These are phyloP conservation scores for Chaitophorus viminalis DNA, from an alignment of 2,888 invertebrate species.

Conservation along the genomic window DNA sequence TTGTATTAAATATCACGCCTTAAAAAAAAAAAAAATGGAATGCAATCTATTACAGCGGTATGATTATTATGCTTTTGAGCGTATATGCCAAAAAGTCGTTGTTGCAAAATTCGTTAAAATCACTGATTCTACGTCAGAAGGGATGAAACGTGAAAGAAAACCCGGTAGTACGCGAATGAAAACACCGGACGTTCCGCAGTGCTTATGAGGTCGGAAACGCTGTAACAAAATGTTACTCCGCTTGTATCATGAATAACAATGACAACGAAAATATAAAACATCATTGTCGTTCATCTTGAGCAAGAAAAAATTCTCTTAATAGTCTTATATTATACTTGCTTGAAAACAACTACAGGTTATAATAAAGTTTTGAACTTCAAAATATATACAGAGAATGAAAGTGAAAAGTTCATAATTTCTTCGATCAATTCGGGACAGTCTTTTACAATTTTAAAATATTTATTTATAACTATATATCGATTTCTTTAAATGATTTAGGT, in stretches of 20 bases:
- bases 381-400: neutral
- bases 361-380: neutral
- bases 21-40: too few relatives aligned
- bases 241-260: conserved; percentile 45
- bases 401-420: neutral
- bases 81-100: neutral
- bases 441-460: neutral
- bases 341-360: conserved; percentile 16
- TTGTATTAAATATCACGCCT: too few relatives aligned
- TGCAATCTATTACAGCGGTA: neutral
- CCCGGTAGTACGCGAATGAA: conserved; percentile 34
- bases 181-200: conserved; percentile 54
- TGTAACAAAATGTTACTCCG: conserved; percentile 36
- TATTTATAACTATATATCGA: too few relatives aligned
- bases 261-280: conserved; percentile 37
- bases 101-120: conserved; percentile 27
- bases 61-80: neutral
- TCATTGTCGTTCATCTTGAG: conserved; percentile 17
- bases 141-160: conserved; percentile 44
- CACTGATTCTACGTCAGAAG: neutral
- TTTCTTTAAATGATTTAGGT: too few relatives aligned
- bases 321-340: conserved; percentile 11
- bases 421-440: neutral
- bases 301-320: conserved; percentile 23
- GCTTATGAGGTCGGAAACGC: conserved; percentile 56